These are phyloP conservation scores for Clunio marinus DNA, from an alignment of 2,888 invertebrate species.

Conservation along the genomic window DNA sequence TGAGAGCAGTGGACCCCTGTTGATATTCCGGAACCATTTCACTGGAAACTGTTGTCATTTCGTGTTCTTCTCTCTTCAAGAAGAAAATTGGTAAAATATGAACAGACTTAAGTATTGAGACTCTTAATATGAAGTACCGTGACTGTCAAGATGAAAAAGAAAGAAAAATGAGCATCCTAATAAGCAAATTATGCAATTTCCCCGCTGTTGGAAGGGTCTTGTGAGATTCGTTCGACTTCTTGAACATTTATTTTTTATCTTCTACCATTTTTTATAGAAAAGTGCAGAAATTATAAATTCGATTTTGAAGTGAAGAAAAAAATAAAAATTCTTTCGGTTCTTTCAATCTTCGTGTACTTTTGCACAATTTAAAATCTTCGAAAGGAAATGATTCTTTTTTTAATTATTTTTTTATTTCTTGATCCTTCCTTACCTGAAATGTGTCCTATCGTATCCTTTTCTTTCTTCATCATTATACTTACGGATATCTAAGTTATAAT, in stretches of 20 bases:
- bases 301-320: not conserved
- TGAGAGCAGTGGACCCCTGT: constrained; percentile 32
- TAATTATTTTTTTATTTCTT: constrained; percentile 2
- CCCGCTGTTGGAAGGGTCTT: constrained; percentile 32
- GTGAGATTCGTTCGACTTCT: constrained; percentile 31
- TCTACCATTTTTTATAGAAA: not conserved
- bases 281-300: not conserved
- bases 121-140: not conserved
- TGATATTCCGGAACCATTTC: constrained; percentile 20
- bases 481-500: constrained; percentile 36
- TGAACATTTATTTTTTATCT: not conserved
- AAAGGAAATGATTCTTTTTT: not conserved
- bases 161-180: constrained; percentile 37
- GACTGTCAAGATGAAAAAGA: not conserved
- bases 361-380: constrained; percentile 18
- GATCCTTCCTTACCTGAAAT: not conserved
- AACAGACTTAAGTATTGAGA: no score
- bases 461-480: not conserved
- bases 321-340: constrained; percentile 11
- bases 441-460: not conserved
- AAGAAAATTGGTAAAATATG: constrained; percentile 34
- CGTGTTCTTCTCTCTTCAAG: not conserved
- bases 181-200: constrained; percentile 39
- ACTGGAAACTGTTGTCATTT: constrained; percentile 38
- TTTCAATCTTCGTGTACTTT: not conserved